Conservation (phyloP, 2,888 invertebrate genomes). For the Cantharis rustica region DNA sequence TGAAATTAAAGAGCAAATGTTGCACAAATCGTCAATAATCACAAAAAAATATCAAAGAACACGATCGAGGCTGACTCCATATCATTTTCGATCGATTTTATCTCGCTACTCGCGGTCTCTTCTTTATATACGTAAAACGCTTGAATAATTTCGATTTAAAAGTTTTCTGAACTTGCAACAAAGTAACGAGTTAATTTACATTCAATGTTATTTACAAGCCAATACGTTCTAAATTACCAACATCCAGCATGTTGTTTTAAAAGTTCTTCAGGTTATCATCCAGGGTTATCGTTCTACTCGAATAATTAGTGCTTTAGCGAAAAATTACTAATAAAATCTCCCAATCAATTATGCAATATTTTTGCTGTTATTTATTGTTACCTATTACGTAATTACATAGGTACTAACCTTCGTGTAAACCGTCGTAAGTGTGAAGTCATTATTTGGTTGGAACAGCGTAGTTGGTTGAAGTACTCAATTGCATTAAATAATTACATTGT, state of each 20-base stretch:
- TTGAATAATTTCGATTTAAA: neutral
- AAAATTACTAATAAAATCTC: too few relatives aligned
- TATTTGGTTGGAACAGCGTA: too few relatives aligned
- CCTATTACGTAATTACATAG: too few relatives aligned
- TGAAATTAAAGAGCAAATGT: neutral
- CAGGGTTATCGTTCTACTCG: too few relatives aligned
- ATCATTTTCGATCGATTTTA: neutral
- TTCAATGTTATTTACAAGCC: constrained; percentile 3
- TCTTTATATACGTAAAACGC: neutral
- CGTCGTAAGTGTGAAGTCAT: too few relatives aligned
- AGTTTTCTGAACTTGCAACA: neutral
- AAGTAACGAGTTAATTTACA: neutral
- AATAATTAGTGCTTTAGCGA: too few relatives aligned
- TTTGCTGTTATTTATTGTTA: too few relatives aligned
- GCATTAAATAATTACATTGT: too few relatives aligned
- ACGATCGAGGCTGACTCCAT: neutral
- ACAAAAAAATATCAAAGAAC: neutral
- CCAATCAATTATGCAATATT: too few relatives aligned
- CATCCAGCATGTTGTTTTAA: neutral
- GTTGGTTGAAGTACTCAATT: too few relatives aligned
- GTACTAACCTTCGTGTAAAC: too few relatives aligned
- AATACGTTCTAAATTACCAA: constrained; percentile 1
- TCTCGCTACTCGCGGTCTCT: neutral
- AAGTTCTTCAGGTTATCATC: too few relatives aligned
- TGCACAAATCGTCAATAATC: neutral